Evolutionary conservation across 30 jellyfish, hydroid and myxozoan genomes (phyloP).

Genomic region (Pelagia noctiluca): DNA sequence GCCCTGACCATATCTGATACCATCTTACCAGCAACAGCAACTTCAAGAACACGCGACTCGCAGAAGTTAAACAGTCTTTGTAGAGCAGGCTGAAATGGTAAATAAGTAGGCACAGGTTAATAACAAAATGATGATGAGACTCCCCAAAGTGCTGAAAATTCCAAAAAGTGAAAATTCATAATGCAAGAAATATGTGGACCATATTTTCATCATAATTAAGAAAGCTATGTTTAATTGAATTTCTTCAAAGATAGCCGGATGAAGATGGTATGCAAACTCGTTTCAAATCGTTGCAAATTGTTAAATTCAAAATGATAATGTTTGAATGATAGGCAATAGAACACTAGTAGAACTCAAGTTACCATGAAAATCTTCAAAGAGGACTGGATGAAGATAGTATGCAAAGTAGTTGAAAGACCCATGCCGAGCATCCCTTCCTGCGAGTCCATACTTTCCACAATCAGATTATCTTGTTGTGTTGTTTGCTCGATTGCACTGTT

Average conservation of each 20-base stretch:
- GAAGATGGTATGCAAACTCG: too few species aligned
- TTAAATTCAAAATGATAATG: too few species aligned
- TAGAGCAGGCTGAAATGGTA: constrained; percentile 66
- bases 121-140: too few species aligned
- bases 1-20: constrained; percentile 95
- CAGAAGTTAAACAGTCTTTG: constrained; percentile 74
- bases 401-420: constrained; percentile 92
- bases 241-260: too few species aligned
- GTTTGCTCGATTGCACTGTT: constrained; percentile 78
- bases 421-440: constrained; percentile 95
- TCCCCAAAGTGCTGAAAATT: too few species aligned
- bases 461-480: constrained; percentile 77
- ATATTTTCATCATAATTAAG: too few species aligned
- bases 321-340: too few species aligned
- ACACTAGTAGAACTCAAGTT: not conserved
- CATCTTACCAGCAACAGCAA: constrained; percentile 93
- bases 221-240: too few species aligned
- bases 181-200: too few species aligned
- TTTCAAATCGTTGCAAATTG: too few species aligned
- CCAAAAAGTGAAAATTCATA: too few species aligned
- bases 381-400: constrained; percentile 83
- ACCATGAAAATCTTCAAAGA: constrained; percentile 88
- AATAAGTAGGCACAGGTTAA: not conserved
- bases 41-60: constrained; percentile 93
- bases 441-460: constrained; percentile 72